Evolutionary conservation across 2,888 invertebrate genomes (phyloP).

Genomic region (Nephrocerus scutellatus): DNA sequence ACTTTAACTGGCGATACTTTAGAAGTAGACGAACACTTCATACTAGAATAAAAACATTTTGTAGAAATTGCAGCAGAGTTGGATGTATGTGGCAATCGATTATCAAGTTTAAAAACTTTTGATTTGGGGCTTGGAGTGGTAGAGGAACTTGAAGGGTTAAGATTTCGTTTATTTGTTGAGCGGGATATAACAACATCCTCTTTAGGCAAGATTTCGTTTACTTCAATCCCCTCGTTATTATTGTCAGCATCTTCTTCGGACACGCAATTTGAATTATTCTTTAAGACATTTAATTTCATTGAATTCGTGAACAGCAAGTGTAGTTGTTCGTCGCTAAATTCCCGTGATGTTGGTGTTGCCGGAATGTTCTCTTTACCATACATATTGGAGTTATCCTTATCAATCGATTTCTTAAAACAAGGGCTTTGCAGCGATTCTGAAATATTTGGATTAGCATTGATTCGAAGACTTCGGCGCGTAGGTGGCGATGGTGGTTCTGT

Average conservation of each 20-base stretch:
- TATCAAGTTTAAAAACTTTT: constrained; percentile 21
- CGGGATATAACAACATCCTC: not conserved
- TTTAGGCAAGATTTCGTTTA: not conserved
- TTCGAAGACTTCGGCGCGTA: constrained; percentile 20
- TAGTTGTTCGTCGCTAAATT: constrained; percentile 27
- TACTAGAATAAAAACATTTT: constrained; percentile 30
- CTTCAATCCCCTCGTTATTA: constrained; percentile 9
- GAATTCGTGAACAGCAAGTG: constrained; percentile 37
- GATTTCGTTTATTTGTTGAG: constrained; percentile 20
- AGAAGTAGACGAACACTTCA: constrained; percentile 6
- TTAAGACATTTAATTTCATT: constrained; percentile 33
- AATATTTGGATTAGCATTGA: constrained; percentile 6
- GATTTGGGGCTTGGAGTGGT: constrained; percentile 16
- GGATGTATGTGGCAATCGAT: not conserved
- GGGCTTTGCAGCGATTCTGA: not conserved
- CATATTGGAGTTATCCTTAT: constrained; percentile 5
- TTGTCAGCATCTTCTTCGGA: constrained; percentile 14
- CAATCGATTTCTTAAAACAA: not conserved
- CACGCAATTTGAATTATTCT: constrained; percentile 16
- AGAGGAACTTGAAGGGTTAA: constrained; percentile 1
- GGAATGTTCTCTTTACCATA: constrained; percentile 20
- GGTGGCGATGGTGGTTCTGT: constrained; percentile 8
- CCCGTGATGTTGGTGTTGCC: constrained; percentile 17
- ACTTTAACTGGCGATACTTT: not conserved
- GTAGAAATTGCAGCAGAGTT: constrained; percentile 25